These are phyloP conservation scores for Eupithecia exiguata DNA, from an alignment of 2,888 invertebrate species.

Conservation along the genomic window DNA sequence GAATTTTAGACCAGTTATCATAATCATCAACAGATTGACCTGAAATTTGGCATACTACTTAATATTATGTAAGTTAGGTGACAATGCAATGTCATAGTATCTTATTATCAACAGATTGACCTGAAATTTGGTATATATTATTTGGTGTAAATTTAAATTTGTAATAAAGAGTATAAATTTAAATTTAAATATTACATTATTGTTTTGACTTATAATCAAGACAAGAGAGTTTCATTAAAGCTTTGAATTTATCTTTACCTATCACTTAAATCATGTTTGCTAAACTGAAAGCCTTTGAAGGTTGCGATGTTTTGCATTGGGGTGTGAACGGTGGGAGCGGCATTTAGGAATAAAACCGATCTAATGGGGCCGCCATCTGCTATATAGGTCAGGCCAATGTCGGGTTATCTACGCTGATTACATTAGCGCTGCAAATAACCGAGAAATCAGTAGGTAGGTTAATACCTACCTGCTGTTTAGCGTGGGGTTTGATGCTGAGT, in stretches of 20 bases:
- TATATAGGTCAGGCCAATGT: conserved; percentile 74
- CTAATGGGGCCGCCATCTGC: conserved; percentile 61
- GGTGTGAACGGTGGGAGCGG: conserved; percentile 62
- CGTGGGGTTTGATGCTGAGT: background rate
- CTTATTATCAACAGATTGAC: too few species aligned
- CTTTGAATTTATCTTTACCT: background rate
- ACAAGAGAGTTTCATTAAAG: background rate
- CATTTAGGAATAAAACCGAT: conserved; percentile 53
- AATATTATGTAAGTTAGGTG: too few species aligned
- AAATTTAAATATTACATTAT: too few species aligned
- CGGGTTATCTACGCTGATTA: conserved; percentile 58
- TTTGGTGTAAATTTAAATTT: too few species aligned
- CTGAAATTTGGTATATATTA: too few species aligned
- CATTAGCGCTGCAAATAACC: conserved; percentile 31
- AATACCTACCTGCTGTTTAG: too few species aligned
- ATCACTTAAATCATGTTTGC: background rate
- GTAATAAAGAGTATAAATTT: too few species aligned
- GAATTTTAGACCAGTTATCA: too few species aligned
- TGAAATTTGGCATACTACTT: too few species aligned
- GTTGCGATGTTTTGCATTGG: conserved; percentile 46
- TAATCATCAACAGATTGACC: too few species aligned
- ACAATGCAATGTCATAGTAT: too few species aligned
- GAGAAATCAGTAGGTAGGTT: background rate
- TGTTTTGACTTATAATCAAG: too few species aligned
- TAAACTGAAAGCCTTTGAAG: conserved; percentile 38